These are phyloP conservation scores for Pollenia amentaria DNA, from an alignment of 2,888 invertebrate species.

Conservation along the genomic window DNA sequence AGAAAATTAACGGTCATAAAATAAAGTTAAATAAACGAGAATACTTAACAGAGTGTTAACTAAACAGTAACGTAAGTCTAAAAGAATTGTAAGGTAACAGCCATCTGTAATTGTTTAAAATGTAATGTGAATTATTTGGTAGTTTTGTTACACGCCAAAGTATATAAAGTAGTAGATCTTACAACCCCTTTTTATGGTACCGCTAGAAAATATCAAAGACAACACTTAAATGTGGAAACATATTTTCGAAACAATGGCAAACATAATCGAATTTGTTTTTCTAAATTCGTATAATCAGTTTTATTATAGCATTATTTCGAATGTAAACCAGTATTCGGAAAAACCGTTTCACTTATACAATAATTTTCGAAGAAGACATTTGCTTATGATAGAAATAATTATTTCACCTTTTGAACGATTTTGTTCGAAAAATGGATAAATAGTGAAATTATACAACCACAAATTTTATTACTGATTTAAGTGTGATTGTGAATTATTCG, in stretches of 20 bases:
- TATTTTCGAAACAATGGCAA: too few species aligned
- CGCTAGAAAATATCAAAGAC: not conserved
- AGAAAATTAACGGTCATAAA: not conserved
- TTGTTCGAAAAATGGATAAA: not conserved
- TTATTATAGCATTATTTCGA: slow-evolving; percentile 4
- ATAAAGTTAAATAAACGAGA: not conserved
- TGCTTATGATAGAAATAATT: not conserved
- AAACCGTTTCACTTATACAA: slow-evolving; percentile 53
- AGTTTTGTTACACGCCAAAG: too few species aligned
- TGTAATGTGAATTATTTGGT: slow-evolving; percentile 5
- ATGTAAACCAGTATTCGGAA: slow-evolving; percentile 5
- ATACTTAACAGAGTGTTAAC: not conserved
- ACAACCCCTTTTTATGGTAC: too few species aligned
- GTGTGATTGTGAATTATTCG: slow-evolving; percentile 8
- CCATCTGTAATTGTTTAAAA: too few species aligned
- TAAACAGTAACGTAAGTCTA: slow-evolving; percentile 4
- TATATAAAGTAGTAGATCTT: too few species aligned
- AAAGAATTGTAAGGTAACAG: not conserved
- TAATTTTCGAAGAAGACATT: not conserved
- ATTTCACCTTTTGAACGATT: not conserved
- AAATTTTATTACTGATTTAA: not conserved
- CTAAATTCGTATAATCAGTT: not conserved
- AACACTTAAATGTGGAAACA: too few species aligned
- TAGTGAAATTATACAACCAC: too few species aligned
- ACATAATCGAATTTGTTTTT: not conserved